Percentiles rank a stretch among this genome's conserved stretches.
Evolutionary conservation across 2,888 invertebrate genomes (phyloP).

Genomic region (Pyrrhia umbra): DNA sequence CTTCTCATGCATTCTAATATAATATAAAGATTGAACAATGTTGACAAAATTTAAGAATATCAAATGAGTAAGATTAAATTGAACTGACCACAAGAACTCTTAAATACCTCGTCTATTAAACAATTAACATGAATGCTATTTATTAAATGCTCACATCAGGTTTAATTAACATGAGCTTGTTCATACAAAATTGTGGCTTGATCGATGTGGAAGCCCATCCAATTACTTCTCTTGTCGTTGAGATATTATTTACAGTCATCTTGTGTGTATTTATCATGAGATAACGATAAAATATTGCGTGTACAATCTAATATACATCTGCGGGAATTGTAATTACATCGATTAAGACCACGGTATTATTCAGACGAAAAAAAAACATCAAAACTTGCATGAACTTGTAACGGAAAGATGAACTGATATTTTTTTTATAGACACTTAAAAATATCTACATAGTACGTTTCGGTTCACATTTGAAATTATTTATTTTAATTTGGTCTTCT

Average conservation of each 20-base stretch:
- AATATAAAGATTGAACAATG: background rate
- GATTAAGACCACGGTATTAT: slow-evolving; percentile 63
- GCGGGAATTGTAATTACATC: slow-evolving; percentile 68
- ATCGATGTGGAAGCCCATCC: slow-evolving; percentile 79
- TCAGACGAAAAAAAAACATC: slow-evolving; percentile 33
- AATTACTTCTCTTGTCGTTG: slow-evolving; percentile 84
- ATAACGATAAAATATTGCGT: slow-evolving; percentile 76
- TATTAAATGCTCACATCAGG: slow-evolving; percentile 46
- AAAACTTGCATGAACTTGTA: slow-evolving; percentile 18
- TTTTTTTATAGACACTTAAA: too few species aligned
- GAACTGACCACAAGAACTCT: background rate
- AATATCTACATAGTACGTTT: too few species aligned
- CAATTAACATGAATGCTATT: slow-evolving; percentile 38
- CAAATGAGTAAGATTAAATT: background rate
- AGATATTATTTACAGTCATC: slow-evolving; percentile 80
- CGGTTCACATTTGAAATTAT: too few species aligned
- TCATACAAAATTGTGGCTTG: slow-evolving; percentile 71
- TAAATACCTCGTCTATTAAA: slow-evolving; percentile 20
- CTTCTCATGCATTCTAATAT: background rate
- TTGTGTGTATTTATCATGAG: slow-evolving; percentile 79
- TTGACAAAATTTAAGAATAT: background rate
- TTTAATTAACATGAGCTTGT: slow-evolving; percentile 67
- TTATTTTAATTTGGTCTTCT: slow-evolving; percentile 10
- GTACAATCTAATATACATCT: slow-evolving; percentile 69
- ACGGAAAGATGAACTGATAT: slow-evolving; percentile 13